Evolutionary conservation across 2,113 vertebrate species (phyloP), one percentile per base, ranked within the genome.

Genomic region (Oreocharis arfaki): DNA sequence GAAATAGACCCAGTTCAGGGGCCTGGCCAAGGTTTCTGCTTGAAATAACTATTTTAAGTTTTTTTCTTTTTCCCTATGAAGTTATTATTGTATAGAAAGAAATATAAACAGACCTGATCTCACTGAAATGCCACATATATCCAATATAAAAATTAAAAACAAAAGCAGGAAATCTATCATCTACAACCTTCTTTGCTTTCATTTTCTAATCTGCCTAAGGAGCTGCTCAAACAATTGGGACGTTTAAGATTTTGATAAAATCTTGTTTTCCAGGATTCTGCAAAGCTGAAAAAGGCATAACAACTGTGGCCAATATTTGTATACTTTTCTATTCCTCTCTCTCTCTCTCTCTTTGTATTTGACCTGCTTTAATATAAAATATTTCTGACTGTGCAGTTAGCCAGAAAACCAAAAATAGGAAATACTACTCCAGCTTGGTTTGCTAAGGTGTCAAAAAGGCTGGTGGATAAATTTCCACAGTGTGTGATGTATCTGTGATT

Each of bases 191-290:
- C 16, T 95, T 87, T 55, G 39, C 27, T 93, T 85, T 87, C 39
- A 15, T 80, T 96, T 93, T 87, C 68, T 70, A 93, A 80, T 74
- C 47, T 90, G 68, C 30, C 32, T 64, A 77, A 79, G 39, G 39
- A 95, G 50, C 50, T 80, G 33, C 37, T 83, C 50, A 87, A 88
- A 94, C 75, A 87, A 70, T 80, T 89, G 63, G 13, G 27, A 49
- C 46, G 39, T 73, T 94, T 84, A 83, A 61, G 67, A 76, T 77
- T 85, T 85, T 80, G 79, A 95, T 91, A 87, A 88, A 90, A 94
- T 81, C 70, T 90, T 95, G 52, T 57, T 91, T 95, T 93, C 22
- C 42, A 63, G 24, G n/a, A 74, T 67, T 83, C 56, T 77, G n/a
- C 15, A 75, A 52, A 7, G 2, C 44, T 86, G 47, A 89, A 95